Conservation (phyloP, 2,113 vertebrate genomes). For the Mus spicilegus region DNA sequence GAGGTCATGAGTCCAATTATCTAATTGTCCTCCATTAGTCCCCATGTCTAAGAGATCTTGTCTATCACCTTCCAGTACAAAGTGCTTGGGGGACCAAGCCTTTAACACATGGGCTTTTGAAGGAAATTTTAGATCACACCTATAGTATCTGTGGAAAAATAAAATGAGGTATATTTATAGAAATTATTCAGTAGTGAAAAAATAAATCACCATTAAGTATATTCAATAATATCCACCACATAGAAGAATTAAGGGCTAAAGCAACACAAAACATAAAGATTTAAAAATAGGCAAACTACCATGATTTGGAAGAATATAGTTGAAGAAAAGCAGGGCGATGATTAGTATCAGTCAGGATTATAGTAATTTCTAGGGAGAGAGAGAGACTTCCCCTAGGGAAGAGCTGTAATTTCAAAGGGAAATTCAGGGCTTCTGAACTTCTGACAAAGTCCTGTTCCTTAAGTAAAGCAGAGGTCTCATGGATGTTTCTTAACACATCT, state of each 20-base stretch:
- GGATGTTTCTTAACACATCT: conserved; percentile 58
- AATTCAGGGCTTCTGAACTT: conserved; percentile 58
- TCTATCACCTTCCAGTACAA: not conserved
- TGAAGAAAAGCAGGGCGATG: conserved; percentile 59
- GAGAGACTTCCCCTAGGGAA: conserved; percentile 40
- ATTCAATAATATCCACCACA: not conserved
- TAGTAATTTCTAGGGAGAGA: conserved; percentile 68
- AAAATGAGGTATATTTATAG: not conserved
- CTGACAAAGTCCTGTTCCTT: conserved; percentile 21
- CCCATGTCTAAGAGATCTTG: not conserved
- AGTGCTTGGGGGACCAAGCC: not conserved
- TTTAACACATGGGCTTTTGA: not conserved
- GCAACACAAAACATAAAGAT: conserved; percentile 52
- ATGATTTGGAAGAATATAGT: conserved; percentile 54
- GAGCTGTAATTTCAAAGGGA: conserved; percentile 71
- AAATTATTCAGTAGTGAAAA: conserved; percentile 38
- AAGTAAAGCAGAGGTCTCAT: not conserved
- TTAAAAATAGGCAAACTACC: conserved; percentile 64
- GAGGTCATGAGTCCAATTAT: not conserved
- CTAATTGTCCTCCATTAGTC: not conserved
- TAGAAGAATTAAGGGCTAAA: conserved; percentile 42
- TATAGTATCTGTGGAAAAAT: not conserved
- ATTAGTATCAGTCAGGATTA: conserved; percentile 71
- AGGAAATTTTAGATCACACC: not conserved
- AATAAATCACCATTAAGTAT: not conserved